phyloP scores from a whole-genome alignment of 2,797 vertebrate species.

The Aldrovandia affinis region DNA sequence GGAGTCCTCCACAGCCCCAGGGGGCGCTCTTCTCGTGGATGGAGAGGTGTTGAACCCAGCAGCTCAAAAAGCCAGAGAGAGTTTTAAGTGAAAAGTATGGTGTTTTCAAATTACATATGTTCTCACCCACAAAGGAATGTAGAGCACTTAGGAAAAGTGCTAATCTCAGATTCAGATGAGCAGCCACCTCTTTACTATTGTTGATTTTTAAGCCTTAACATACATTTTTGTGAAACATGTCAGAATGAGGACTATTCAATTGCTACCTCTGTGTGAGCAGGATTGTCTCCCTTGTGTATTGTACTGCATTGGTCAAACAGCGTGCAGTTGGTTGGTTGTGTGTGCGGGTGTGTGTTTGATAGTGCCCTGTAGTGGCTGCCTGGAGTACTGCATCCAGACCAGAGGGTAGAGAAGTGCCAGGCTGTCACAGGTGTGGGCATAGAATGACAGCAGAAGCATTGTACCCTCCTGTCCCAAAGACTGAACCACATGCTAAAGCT shows the following conservation, averaged over 20 bases:
- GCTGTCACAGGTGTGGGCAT: background rate
- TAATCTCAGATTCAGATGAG: conserved; percentile 22
- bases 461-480: conserved; percentile 7
- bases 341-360: background rate
- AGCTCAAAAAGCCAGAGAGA: conserved; percentile 6
- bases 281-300: conserved; percentile 22
- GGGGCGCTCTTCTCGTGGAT: background rate
- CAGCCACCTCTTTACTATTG: conserved; percentile 41
- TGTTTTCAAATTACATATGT: conserved; percentile 36
- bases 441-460: background rate
- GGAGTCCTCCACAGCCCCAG: background rate
- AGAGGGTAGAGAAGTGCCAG: background rate
- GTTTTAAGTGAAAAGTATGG: background rate
- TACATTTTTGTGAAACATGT: conserved; percentile 48
- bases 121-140: conserved; percentile 50
- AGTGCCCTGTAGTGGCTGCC: background rate
- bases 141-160: conserved; percentile 8
- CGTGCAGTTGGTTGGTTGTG: conserved; percentile 1
- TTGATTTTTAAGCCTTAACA: conserved; percentile 55
- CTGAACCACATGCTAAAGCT: background rate
- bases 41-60: background rate
- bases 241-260: background rate
- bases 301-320: conserved; percentile 24
- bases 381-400: background rate
- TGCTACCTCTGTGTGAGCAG: conserved; percentile 23